Evolutionary conservation across 64 coral and sea anemone species (phyloP).

Genomic region (Actinia equina): DNA sequence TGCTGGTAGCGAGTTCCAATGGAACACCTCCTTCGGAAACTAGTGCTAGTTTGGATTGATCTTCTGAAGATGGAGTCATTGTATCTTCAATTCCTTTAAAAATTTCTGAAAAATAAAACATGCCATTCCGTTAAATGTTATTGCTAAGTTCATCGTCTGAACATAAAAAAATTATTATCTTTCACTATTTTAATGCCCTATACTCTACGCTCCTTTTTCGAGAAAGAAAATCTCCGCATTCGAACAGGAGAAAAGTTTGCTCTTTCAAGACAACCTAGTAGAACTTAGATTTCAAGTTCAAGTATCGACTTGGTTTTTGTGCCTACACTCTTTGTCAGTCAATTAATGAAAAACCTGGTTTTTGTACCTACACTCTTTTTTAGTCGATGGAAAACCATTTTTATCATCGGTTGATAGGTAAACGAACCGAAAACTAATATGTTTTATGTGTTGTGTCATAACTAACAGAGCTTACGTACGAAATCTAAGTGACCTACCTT

Average conservation of each 20-base stretch:
- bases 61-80: not conserved
- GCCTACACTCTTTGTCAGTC: too few species aligned
- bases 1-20: not conserved
- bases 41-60: not conserved
- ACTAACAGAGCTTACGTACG: not conserved
- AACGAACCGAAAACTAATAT: not conserved
- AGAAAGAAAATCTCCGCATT: too few species aligned
- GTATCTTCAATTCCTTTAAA: not conserved
- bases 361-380: not conserved
- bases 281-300: too few species aligned
- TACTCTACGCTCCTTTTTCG: too few species aligned
- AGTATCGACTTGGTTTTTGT: too few species aligned
- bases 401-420: not conserved
- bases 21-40: not conserved
- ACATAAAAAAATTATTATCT: too few species aligned
- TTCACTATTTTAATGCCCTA: too few species aligned
- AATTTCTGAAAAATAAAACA: not conserved
- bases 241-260: too few species aligned
- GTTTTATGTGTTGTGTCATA: too few species aligned
- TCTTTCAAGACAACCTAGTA: too few species aligned
- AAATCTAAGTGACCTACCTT: not conserved
- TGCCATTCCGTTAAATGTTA: not conserved
- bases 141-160: not conserved
- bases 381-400: not conserved
- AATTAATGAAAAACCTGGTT: too few species aligned